Evolutionary conservation across 2,888 invertebrate genomes (phyloP), one percentile per base, ranked within the genome.

Genomic region (Callyntrura guangdongensis): DNA sequence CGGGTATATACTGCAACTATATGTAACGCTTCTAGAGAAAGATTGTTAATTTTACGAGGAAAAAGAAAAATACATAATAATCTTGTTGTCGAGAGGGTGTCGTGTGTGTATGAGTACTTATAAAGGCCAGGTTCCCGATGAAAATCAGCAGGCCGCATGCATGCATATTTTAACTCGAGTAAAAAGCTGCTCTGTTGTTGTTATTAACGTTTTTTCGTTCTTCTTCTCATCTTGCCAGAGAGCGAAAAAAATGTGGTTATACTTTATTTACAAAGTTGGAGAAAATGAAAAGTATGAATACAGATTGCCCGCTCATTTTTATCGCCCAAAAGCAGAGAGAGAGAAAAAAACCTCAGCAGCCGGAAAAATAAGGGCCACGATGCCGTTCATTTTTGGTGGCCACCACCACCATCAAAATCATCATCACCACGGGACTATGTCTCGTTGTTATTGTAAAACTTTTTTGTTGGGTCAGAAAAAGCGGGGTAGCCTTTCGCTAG

Each of bases 271-370:
- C 36, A 45, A 72, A n/a, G n/a, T 45, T 36, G 14, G 74, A 74
- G 74, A 74, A 74, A 77, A 20, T 49, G 77, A 53, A 81, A 81
- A 81, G 59, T 81, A 81, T 81, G 81, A 81, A 81, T 81, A 81
- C 27, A 59, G 59, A 81, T 59, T 81, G 25, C 36, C 5, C 79
- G 36, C 36, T 53, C 79, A 79, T 56, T 81, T 81, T 81, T 59
- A 9, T 77, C 20, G 12, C 3, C 12, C n/a, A 56, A 27, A 67
- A 69, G n/a, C n/a, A n/a, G n/a, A n/a, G n/a, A n/a, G n/a, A 69
- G 69, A 69, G 36, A 69, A 45, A 69, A 25, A 27, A 67, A 67
- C 9, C 27, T 67, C 6, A 45, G 17, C 61, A 61, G 61, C 17
- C n/a, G 36, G 6, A 69, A 45, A 36, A 69, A 25, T 4, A 69